A percentile compares a stretch with the other conserved stretches of the same genome.
Conservation (phyloP, 1,140 invertebrate species). For the Brachionus paranguensis region DNA sequence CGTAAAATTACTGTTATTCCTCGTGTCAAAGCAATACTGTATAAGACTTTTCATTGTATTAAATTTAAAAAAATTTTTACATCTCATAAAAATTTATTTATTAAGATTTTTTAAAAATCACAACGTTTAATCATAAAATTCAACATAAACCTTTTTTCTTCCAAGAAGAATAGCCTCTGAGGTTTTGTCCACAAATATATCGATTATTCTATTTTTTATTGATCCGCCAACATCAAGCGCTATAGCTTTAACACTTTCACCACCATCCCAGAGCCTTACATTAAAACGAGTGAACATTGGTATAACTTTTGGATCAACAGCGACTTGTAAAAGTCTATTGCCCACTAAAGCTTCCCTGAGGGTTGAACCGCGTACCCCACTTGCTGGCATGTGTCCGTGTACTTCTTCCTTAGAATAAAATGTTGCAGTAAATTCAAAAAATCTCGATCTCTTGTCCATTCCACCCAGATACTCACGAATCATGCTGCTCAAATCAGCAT, state of each 20-base stretch:
- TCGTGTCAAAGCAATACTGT: too few species aligned
- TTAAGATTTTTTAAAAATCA: not conserved
- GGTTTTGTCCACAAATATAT: not conserved
- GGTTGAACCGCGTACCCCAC: slow-evolving; percentile 10
- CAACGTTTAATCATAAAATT: not conserved
- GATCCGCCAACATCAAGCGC: not conserved
- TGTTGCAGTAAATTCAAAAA: not conserved
- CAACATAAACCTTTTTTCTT: not conserved
- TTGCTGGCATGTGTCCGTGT: not conserved
- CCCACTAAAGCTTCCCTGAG: not conserved
- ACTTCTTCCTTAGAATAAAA: slow-evolving; percentile 30
- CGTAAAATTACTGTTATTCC: too few species aligned
- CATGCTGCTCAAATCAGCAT: not conserved
- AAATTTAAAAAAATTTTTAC: not conserved
- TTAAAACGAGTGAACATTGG: slow-evolving; percentile 6
- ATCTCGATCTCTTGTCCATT: not conserved
- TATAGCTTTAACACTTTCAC: not conserved
- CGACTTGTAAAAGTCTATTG: not conserved
- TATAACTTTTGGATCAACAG: slow-evolving; percentile 16
- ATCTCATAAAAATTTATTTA: not conserved
- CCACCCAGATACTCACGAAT: not conserved
- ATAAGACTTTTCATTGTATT: too few species aligned
- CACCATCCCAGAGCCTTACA: not conserved
- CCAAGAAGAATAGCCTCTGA: not conserved
- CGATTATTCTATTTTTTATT: not conserved